A percentile compares a stretch with the other conserved stretches of the same genome.
These are phyloP conservation scores for Lutraria rhynchaena DNA, from an alignment of 1,140 invertebrate species.

Conservation along the genomic window DNA sequence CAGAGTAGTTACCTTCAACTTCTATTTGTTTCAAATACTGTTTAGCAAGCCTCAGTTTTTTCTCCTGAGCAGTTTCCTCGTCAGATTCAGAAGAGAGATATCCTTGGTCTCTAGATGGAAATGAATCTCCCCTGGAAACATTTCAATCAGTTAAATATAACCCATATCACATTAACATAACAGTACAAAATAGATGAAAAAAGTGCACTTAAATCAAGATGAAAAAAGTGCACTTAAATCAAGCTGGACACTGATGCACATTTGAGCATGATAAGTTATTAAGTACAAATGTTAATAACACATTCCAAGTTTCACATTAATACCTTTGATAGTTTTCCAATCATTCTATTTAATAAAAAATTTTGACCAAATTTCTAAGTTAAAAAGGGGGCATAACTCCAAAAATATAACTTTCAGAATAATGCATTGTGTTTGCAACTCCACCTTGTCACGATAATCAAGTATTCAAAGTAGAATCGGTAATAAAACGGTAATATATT, in stretches of 20 bases:
- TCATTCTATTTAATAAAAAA: too few relatives aligned
- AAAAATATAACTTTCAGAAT: too few relatives aligned
- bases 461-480: too few relatives aligned
- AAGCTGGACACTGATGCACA: background rate
- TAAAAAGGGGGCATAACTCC: too few relatives aligned
- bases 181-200: background rate
- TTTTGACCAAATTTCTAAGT: too few relatives aligned
- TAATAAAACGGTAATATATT: too few relatives aligned
- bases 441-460: too few relatives aligned
- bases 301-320: too few relatives aligned
- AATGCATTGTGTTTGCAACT: too few relatives aligned
- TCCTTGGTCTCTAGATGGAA: conserved; percentile 32
- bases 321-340: too few relatives aligned
- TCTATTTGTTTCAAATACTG: conserved; percentile 94
- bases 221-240: background rate
- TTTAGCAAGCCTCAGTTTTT: conserved; percentile 93
- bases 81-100: conserved; percentile 83
- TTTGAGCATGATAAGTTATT: background rate
- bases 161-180: background rate
- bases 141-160: conserved; percentile 20
- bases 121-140: conserved; percentile 53
- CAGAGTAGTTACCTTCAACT: conserved; percentile 88
- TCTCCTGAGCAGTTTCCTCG: conserved; percentile 93
- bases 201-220: background rate
- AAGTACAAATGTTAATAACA: too few relatives aligned